Conservation (phyloP, 2,797 vertebrate genomes). For the Etheostoma perlongum region DNA sequence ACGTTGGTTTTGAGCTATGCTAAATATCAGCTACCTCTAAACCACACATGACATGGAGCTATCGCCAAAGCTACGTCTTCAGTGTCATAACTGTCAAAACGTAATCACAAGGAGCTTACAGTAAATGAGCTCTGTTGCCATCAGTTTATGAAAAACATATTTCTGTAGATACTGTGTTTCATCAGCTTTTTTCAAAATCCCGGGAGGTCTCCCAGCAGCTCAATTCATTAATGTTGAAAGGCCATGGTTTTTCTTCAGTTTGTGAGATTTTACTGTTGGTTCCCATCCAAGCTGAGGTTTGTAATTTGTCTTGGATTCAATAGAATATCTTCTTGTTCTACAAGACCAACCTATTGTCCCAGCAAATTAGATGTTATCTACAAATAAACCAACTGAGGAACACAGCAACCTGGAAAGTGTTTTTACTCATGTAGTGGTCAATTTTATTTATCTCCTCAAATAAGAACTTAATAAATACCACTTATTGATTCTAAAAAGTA, state of each 20-base stretch:
- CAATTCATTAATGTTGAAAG: conserved; percentile 18
- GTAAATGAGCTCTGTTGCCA: conserved; percentile 42
- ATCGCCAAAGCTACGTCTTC: conserved; percentile 72
- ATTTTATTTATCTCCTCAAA: neutral
- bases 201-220: conserved; percentile 19
- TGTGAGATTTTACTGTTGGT: conserved; percentile 23
- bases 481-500: neutral
- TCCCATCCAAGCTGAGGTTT: conserved; percentile 15
- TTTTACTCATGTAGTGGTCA: too few relatives aligned
- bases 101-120: conserved; percentile 59
- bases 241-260: neutral
- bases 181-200: conserved; percentile 41
- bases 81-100: conserved; percentile 70
- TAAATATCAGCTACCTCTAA: conserved; percentile 72
- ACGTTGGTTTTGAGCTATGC: conserved; percentile 60
- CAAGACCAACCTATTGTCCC: neutral
- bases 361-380: conserved; percentile 10
- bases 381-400: neutral
- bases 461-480: neutral
- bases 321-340: conserved; percentile 17
- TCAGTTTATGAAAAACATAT: conserved; percentile 49
- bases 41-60: conserved; percentile 61
- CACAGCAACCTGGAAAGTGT: neutral
- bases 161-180: conserved; percentile 37
- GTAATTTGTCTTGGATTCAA: conserved; percentile 36